Conservation (phyloP, 2,888 invertebrate genomes). For the Sipunculus nudus region DNA sequence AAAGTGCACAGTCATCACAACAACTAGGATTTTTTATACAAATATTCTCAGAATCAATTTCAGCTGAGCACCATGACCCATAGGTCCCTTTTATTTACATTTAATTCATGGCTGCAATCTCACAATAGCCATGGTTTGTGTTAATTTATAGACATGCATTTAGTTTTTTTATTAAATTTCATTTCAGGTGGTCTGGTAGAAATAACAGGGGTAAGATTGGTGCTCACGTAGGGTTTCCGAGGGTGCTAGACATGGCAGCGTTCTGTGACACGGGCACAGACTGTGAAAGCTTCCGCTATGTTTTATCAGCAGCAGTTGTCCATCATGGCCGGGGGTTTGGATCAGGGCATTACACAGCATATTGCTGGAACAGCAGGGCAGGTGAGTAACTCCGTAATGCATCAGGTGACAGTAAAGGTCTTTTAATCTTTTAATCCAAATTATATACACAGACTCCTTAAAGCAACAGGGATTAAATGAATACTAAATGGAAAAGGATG, state of each 20-base stretch:
- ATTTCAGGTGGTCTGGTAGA: constrained; percentile 59
- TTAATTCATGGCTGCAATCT: too few relatives aligned
- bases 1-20: too few relatives aligned
- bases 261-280: constrained; percentile 44
- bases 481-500: too few relatives aligned
- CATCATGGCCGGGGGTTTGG: constrained; percentile 65
- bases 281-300: constrained; percentile 41
- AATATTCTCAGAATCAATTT: too few relatives aligned
- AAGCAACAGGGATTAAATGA: too few relatives aligned
- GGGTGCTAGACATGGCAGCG: constrained; percentile 53
- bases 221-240: constrained; percentile 60
- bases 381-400: constrained; percentile 47
- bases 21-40: too few relatives aligned
- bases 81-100: too few relatives aligned
- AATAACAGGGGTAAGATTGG: constrained; percentile 61
- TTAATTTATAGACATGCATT: too few relatives aligned
- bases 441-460: too few relatives aligned
- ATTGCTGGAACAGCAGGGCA: constrained; percentile 58
- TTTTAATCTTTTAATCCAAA: neutral
- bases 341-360: constrained; percentile 65
- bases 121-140: too few relatives aligned
- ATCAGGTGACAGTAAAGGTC: neutral
- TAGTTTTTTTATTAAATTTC: too few relatives aligned
- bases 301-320: constrained; percentile 60
- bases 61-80: too few relatives aligned